phyloP scores from a whole-genome alignment of 2,797 vertebrate genomes.

The Manis crassicaudata region DNA sequence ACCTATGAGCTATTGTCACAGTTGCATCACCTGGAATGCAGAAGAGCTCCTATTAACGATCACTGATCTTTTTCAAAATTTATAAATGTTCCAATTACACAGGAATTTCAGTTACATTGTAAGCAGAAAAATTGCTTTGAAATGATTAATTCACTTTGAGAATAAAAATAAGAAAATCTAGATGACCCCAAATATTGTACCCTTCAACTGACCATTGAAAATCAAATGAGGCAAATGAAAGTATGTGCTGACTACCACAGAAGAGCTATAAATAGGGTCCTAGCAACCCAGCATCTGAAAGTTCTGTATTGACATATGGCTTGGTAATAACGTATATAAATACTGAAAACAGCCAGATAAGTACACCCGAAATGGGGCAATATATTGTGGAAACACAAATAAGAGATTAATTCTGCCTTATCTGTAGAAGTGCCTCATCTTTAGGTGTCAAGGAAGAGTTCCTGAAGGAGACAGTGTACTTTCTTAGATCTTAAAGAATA shows the following conservation, averaged over 20 bases:
- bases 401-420: background rate
- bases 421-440: background rate
- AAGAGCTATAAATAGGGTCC: background rate
- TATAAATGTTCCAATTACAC: background rate
- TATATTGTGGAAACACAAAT: background rate
- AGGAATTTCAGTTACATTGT: background rate
- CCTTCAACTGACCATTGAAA: background rate
- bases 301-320: background rate
- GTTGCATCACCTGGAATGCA: slow-evolving; percentile 92
- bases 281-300: background rate
- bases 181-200: background rate
- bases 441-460: background rate
- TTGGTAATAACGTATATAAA: background rate
- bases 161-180: background rate
- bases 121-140: background rate
- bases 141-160: background rate
- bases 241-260: background rate
- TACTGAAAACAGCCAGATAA: background rate
- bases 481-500: background rate
- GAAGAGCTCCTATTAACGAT: slow-evolving; percentile 40
- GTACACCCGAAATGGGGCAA: background rate
- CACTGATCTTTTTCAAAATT: background rate
- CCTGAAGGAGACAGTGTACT: background rate
- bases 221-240: background rate
- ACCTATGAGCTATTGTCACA: slow-evolving; percentile 93